phyloP scores from a whole-genome alignment of 2,113 vertebrate genomes.

The Trematocara unimaculatum region DNA sequence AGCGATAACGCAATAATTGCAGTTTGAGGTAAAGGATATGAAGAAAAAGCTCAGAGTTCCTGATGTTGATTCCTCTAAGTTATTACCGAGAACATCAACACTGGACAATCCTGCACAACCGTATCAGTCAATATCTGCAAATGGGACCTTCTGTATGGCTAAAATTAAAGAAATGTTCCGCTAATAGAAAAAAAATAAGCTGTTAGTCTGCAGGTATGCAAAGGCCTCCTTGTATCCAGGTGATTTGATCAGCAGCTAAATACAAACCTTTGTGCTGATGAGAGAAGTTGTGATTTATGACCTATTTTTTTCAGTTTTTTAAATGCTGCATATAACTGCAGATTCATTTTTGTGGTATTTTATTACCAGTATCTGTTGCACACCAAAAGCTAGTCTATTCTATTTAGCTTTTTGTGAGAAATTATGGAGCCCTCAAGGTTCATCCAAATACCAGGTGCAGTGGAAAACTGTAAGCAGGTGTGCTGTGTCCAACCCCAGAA shows the following conservation, averaged over 20 bases:
- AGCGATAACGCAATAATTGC: neutral
- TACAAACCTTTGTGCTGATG: neutral
- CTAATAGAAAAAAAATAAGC: neutral
- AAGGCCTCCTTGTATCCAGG: neutral
- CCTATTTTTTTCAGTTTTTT: neutral
- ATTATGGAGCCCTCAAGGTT: neutral
- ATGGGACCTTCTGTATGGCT: neutral
- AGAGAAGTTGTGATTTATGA: neutral
- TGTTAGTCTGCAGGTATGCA: neutral
- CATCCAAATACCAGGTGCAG: neutral
- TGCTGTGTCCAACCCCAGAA: neutral
- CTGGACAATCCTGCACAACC: neutral
- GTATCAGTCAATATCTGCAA: neutral
- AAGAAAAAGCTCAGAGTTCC: neutral
- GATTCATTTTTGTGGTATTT: neutral
- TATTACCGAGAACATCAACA: neutral
- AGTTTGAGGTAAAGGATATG: neutral
- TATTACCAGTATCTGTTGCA: neutral
- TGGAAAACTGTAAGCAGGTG: neutral
- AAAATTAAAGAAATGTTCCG: neutral
- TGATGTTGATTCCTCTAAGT: neutral
- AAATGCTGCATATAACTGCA: neutral
- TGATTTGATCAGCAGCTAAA: neutral
- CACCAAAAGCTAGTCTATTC: neutral
- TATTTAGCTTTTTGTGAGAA: neutral